Evolutionary conservation across 2,888 invertebrate species (phyloP), one percentile per base, ranked within the genome.

Genomic region (Mesodorylaimus sp.): DNA sequence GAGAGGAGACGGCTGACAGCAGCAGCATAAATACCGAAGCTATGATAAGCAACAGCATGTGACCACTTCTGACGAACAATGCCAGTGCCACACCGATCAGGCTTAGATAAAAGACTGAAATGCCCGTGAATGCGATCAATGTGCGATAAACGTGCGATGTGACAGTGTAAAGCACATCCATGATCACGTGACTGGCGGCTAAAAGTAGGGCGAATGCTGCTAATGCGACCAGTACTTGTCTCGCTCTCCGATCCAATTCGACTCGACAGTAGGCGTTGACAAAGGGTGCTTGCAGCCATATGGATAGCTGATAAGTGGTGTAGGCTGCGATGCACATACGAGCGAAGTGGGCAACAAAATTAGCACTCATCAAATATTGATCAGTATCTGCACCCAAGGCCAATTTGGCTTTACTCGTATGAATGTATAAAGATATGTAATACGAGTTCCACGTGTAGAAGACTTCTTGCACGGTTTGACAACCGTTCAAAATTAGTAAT

Each of bases 361-460:
- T 48, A 23, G 39, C 24, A 26, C 28, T 48, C 48, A 48, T 48
- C 13, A 48, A 2, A 7, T 25, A 13, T 21, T 36, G 47, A 38
- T 47, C 38, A 21, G 19, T 38, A n/a, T 38, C 23, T 5, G 26
- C 16, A 27, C 25, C 37, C 19, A 21, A 5, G 24, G 47, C 38
- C 7, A 37, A 23, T 23, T 38, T 36, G 10, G 24, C 24, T 10
- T 13, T 2, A 3, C 25, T 16, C 3, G 41, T 28, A 27, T 48
- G 48, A 3, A 48, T 23, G 28, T 48, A 48, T 3, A 48, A 21
- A 27, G 41, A 41, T 2, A 48, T 21, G 48, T 41, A 48, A 24
- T 48, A 48, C 3, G 48, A 16, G 28, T 39, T 48, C 48, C 48
- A 48, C 19, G 48, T 21, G 28, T 27, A 28, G 2, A 27, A 48